A percentile compares a stretch with the other conserved stretches of the same genome.
These are phyloP conservation scores for Drosophila pseudotalamancana DNA, from an alignment of 2,888 invertebrate species.

Conservation along the genomic window DNA sequence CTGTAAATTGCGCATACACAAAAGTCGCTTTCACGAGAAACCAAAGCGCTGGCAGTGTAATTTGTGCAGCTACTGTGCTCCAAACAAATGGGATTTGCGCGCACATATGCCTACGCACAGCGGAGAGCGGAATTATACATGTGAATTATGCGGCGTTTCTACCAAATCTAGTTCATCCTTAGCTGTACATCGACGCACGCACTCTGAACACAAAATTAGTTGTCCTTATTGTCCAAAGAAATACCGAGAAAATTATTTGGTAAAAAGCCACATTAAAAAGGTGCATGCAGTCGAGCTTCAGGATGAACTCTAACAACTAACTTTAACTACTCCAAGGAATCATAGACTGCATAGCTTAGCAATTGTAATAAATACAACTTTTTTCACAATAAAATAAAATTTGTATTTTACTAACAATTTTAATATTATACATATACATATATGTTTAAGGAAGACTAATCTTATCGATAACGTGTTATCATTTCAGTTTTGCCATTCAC, in stretches of 20 bases:
- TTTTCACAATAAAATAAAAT: neutral
- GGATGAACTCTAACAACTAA: neutral
- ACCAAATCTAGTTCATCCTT: slow-evolving; percentile 43
- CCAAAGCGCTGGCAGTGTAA: slow-evolving; percentile 31
- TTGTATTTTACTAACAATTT: neutral
- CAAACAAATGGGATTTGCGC: slow-evolving; percentile 46
- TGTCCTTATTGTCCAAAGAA: slow-evolving; percentile 39
- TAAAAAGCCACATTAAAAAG: slow-evolving; percentile 45
- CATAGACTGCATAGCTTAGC: neutral
- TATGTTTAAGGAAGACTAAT: neutral
- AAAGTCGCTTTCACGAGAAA: slow-evolving; percentile 30
- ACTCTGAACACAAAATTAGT: slow-evolving; percentile 7
- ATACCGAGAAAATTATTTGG: slow-evolving; percentile 42
- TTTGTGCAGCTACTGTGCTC: slow-evolving; percentile 42
- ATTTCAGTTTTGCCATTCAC: slow-evolving; percentile 23
- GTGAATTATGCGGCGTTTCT: slow-evolving; percentile 47
- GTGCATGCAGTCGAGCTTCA: slow-evolving; percentile 6
- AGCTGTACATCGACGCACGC: slow-evolving; percentile 51
- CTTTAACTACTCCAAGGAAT: no score
- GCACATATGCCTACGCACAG: slow-evolving; percentile 33
- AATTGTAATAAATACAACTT: neutral
- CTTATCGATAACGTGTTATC: slow-evolving; percentile 6
- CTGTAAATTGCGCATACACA: slow-evolving; percentile 35
- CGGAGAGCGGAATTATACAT: slow-evolving; percentile 42
- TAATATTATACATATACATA: neutral